These are phyloP conservation scores for Cheilosia impressa DNA, from an alignment of 2,888 invertebrate species.

Conservation along the genomic window DNA sequence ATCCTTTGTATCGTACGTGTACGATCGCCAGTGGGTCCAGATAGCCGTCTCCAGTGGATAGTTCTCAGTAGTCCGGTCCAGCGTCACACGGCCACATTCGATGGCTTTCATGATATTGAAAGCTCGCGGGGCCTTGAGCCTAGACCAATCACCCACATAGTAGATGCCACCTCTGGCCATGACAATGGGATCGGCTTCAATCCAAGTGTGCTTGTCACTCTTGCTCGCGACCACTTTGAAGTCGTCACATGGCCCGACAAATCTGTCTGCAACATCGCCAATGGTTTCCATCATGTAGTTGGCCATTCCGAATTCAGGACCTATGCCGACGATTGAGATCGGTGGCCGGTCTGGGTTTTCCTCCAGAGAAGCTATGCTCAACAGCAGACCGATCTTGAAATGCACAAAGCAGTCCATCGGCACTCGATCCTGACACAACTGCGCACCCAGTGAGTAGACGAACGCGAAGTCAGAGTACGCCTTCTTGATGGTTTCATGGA, in stretches of 20 bases:
- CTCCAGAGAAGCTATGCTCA: conserved; percentile 83
- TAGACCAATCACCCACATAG: conserved; percentile 82
- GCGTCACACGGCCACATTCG: conserved; percentile 76
- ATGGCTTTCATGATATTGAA: conserved; percentile 79
- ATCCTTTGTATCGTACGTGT: conserved; percentile 78
- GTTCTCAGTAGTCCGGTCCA: conserved; percentile 77
- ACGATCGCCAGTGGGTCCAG: conserved; percentile 82
- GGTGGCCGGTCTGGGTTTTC: conserved; percentile 79
- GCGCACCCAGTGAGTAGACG: conserved; percentile 82
- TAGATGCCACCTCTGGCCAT: conserved; percentile 82
- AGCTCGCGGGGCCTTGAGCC: conserved; percentile 77
- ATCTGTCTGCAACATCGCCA: conserved; percentile 80
- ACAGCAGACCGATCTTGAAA: conserved; percentile 83
- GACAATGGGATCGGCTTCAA: conserved; percentile 81
- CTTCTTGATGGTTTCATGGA: conserved; percentile 78
- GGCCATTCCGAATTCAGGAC: conserved; percentile 79
- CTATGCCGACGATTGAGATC: conserved; percentile 80
- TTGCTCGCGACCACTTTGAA: conserved; percentile 76
- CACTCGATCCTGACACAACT: conserved; percentile 81
- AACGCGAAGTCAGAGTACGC: conserved; percentile 82
- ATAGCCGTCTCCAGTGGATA: conserved; percentile 80
- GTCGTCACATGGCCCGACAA: conserved; percentile 79
- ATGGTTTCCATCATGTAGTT: conserved; percentile 79
- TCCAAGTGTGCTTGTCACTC: conserved; percentile 77
- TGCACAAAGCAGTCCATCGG: conserved; percentile 83